Percentiles rank a stretch among this genome's conserved stretches.
Conservation (phyloP, 1,140 invertebrate genomes). For the Drosophila melanica region DNA sequence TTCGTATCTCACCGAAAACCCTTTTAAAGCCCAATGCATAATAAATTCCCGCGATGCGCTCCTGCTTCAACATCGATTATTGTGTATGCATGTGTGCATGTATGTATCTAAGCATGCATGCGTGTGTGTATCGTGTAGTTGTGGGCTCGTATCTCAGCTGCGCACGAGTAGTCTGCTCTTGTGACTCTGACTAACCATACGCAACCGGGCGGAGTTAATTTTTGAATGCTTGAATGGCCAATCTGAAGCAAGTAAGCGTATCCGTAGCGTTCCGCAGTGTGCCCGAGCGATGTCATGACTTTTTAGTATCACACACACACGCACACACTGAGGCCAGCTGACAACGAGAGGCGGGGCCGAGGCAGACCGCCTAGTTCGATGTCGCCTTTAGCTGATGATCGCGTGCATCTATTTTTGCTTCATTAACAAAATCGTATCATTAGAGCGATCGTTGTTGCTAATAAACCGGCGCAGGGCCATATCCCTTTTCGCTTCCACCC, state of each 20-base stretch:
- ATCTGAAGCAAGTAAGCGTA: conserved; percentile 84
- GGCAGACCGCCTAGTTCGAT: conserved; percentile 49
- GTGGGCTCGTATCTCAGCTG: conserved; percentile 52
- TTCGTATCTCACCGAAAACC: not conserved
- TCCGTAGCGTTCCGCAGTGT: conserved; percentile 82
- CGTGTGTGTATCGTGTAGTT: conserved; percentile 34
- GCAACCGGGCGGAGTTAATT: conserved; percentile 84
- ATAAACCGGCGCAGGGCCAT: conserved; percentile 65
- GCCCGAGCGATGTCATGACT: conserved; percentile 82
- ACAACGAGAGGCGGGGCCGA: conserved; percentile 61
- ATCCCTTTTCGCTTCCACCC: conserved; percentile 35
- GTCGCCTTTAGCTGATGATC: conserved; percentile 43
- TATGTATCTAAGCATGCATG: conserved; percentile 10
- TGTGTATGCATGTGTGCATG: conserved; percentile 21
- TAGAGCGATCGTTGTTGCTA: conserved; percentile 68
- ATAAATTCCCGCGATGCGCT: conserved; percentile 6
- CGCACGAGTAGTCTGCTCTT: conserved; percentile 60
- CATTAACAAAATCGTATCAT: conserved; percentile 81
- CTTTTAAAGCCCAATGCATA: not conserved
- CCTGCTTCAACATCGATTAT: conserved; percentile 8
- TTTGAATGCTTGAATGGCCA: conserved; percentile 84
- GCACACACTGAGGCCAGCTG: conserved; percentile 6
- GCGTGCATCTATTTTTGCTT: conserved; percentile 80
- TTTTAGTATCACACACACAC: conserved; percentile 76
- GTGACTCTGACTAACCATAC: conserved; percentile 76